These are phyloP conservation scores for Cerastoderma edule DNA, from an alignment of 2,888 invertebrate genomes.

Conservation along the genomic window DNA sequence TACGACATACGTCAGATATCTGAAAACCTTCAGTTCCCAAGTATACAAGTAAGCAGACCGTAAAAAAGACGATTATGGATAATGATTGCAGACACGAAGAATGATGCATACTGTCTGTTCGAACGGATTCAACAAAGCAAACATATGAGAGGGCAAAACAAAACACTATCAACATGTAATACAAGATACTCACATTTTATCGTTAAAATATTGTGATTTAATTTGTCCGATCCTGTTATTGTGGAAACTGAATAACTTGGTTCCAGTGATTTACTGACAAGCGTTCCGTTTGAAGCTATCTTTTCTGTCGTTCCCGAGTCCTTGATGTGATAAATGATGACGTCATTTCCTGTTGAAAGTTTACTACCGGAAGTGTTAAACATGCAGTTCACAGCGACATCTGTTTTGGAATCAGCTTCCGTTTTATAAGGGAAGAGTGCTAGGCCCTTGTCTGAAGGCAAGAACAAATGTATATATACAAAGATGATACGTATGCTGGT, in stretches of 20 bases:
- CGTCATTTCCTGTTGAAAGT: slow-evolving; percentile 10
- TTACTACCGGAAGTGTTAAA: slow-evolving; percentile 28
- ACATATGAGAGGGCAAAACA: no score
- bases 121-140: no score
- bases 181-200: slow-evolving; percentile 47
- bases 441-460: slow-evolving; percentile 41
- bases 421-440: slow-evolving; percentile 45
- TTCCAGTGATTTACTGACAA: not conserved
- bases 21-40: no score
- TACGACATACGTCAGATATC: no score
- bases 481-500: no score
- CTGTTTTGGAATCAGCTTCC: slow-evolving; percentile 20
- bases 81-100: no score
- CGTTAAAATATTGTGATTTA: slow-evolving; percentile 41
- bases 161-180: no score
- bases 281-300: slow-evolving; percentile 39
- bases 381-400: slow-evolving; percentile 49
- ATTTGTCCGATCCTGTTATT: slow-evolving; percentile 23
- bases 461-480: not conserved
- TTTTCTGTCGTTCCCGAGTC: slow-evolving; percentile 27
- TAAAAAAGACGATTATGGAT: no score
- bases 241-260: slow-evolving; percentile 33
- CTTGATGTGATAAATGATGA: slow-evolving; percentile 35
- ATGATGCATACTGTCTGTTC: no score
- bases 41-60: no score